Base-by-base conservation (phyloP, 2,113 vertebrate species). In the Zosterops pallidus region DNA sequence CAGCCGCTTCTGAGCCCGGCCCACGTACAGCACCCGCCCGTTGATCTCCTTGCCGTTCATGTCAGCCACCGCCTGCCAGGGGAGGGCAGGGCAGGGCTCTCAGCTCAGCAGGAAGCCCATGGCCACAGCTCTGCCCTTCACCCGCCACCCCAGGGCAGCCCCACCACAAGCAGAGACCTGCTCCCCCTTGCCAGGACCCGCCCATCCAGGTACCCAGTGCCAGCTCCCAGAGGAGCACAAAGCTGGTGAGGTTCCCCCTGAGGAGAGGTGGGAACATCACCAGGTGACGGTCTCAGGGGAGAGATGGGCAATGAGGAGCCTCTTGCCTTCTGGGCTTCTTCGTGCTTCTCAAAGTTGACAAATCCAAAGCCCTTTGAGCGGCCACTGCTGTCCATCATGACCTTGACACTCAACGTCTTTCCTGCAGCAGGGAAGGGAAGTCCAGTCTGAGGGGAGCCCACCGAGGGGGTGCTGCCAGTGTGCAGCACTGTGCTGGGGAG, bases 1-100 rank as follows among this genome's bases (percentile, higher is more conserved):
- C 62, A 98, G 79, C 42, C 99, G 98, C 97, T 99, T 99, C 98
- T 99, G 99, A 92, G 99, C 99, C 9, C 99, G 97, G 44, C 99
- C 99, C 24, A 99, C 99, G 0, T 99, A 99, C 39, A 99, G 86
- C 60, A 97, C n/a, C 50, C 98, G 98, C 42, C 99, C 99, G 0
- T 98, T 98, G 91, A 99, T 59, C 82, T 99, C 99, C 96, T 99
- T 99, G 55, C 99, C 99, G 0, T 99, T 99, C 99, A 99, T 99
- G 89, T 98, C 98, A 6, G 97, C 97, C 82, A 99, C 99, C 1
- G 99, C 99, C 99, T 99, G 95, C 19, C 55, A 13, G 12, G 6
- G 2, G 11, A 85, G 21, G 23, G 44, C 2, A 39, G 39, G 23
- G 44, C 2, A 35, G 35, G 23, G 53, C 55, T 82, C 63, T 72